Percentiles rank a stretch among this genome's conserved stretches.
Conservation (phyloP, 2,797 vertebrate genomes). For the Euthynnus affinis region DNA sequence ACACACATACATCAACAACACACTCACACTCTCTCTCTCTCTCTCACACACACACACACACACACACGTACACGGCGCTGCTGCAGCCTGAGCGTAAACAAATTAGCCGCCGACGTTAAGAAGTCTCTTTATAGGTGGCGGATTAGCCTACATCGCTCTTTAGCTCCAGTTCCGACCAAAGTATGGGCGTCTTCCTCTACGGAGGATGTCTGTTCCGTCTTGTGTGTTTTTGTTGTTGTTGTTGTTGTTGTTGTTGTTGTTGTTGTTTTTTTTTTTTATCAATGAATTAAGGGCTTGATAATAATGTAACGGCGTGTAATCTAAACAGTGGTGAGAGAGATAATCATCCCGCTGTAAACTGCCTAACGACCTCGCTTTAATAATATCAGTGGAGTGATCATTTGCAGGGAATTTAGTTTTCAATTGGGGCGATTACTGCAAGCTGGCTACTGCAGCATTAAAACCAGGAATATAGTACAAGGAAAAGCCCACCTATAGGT, state of each 20-base stretch:
- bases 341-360: constrained; percentile 22
- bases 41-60: constrained; percentile 29
- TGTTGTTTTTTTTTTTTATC: constrained; percentile 30
- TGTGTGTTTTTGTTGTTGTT: not conserved
- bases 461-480: not conserved
- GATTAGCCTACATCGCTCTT: constrained; percentile 55
- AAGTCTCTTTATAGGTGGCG: constrained; percentile 55
- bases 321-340: constrained; percentile 13
- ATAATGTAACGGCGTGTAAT: constrained; percentile 2
- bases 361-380: not conserved
- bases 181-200: constrained; percentile 1
- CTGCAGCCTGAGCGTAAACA: constrained; percentile 80
- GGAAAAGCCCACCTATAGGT: not conserved
- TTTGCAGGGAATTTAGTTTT: constrained; percentile 5
- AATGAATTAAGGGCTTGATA: constrained; percentile 31
- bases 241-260: not conserved
- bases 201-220: not conserved
- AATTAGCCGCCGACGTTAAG: constrained; percentile 69
- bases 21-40: too few species aligned
- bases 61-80: constrained; percentile 35
- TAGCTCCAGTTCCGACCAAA: constrained; percentile 5
- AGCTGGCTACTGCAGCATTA: not conserved
- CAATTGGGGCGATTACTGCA: not conserved
- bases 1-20: constrained; percentile 16
- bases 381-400: not conserved